Evolutionary conservation across 2,113 vertebrate genomes (phyloP), one percentile per base, ranked within the genome.

Genomic region (Phylloscopus trochiloides): DNA sequence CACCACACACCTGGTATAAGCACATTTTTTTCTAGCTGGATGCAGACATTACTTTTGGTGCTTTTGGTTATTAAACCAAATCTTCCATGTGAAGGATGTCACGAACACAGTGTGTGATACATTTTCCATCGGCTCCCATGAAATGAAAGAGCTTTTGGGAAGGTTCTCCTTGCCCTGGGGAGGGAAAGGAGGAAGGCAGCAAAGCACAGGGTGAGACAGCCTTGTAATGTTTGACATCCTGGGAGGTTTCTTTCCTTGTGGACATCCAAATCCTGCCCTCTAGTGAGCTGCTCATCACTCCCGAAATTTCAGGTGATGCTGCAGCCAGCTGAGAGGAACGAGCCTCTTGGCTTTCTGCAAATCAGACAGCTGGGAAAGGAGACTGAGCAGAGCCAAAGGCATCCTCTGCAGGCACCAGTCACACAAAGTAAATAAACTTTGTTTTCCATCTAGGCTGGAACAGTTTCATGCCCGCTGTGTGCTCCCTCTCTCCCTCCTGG

Each of bases 401-500:
- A 72, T 32, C 57, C 82, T 47, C 40, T 67, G 48, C 12, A 4
- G n/a, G 24, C 31, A 36, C 14, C 2, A 6, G 26, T 29, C 38
- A 28, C 18, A 34, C 9, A 9, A 40, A 65, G 12, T 43, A 47
- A 70, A 42, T 42, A 55, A 70, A 62, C 9, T 50, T 79, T 4
- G 4, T 82, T 83, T 76, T 73, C 34, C 29, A 4, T 25, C 17
- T 25, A 40, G 48, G 22, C 38, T 66, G 72, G 45, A 62, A n/a
- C 3, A 6, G 4, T 51, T 81, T 65, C n/a, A 2, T 51, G 8
- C 24, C 36, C 3, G 2, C 7, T 5, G 1, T 50, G 14, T 67
- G 31, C 29, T 31, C 26, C 38, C 40, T 66, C 7, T 51, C 47
- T 36, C 9, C 32, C n/a, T 81, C 1, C 25, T 52, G 50, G 40